A percentile compares a stretch with the other conserved stretches of the same genome.
These are phyloP conservation scores for Siphamia tubifer DNA, from an alignment of 2,113 vertebrate genomes.

Conservation along the genomic window DNA sequence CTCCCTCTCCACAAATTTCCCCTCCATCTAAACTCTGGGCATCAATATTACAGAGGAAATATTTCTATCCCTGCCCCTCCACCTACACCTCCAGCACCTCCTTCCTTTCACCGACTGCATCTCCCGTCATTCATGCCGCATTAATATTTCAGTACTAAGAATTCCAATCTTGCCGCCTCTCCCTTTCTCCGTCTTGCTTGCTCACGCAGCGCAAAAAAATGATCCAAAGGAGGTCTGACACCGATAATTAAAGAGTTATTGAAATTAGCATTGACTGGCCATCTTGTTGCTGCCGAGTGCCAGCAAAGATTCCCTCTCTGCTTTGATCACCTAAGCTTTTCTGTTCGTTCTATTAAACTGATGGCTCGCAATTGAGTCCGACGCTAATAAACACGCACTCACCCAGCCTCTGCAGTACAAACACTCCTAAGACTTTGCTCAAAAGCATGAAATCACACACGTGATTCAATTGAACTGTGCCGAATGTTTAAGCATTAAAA, in stretches of 20 bases:
- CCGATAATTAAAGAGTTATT: slow-evolving; percentile 70
- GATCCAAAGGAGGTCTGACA: slow-evolving; percentile 64
- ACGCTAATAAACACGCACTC: slow-evolving; percentile 18
- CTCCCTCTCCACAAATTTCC: background rate
- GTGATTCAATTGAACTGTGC: background rate
- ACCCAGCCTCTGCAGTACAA: background rate
- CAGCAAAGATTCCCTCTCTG: slow-evolving; percentile 39
- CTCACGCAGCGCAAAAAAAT: slow-evolving; percentile 21
- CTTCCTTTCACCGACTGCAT: background rate
- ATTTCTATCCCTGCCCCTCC: slow-evolving; percentile 13
- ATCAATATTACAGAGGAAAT: slow-evolving; percentile 37
- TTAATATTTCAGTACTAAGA: slow-evolving; percentile 60
- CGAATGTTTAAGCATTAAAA: background rate
- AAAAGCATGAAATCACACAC: background rate
- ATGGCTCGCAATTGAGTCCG: slow-evolving; percentile 14
- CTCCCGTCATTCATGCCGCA: slow-evolving; percentile 49
- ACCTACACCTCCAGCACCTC: background rate
- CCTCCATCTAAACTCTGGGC: slow-evolving; percentile 20
- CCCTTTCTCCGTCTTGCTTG: background rate
- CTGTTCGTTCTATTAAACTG: slow-evolving; percentile 38
- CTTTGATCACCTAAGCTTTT: slow-evolving; percentile 50
- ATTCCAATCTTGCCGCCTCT: slow-evolving; percentile 4
- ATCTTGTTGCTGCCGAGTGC: slow-evolving; percentile 43
- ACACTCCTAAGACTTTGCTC: background rate
- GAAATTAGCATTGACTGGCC: slow-evolving; percentile 68